phyloP scores from a whole-genome alignment of 2,797 vertebrate genomes.

The Falco novaeseelandiae region DNA sequence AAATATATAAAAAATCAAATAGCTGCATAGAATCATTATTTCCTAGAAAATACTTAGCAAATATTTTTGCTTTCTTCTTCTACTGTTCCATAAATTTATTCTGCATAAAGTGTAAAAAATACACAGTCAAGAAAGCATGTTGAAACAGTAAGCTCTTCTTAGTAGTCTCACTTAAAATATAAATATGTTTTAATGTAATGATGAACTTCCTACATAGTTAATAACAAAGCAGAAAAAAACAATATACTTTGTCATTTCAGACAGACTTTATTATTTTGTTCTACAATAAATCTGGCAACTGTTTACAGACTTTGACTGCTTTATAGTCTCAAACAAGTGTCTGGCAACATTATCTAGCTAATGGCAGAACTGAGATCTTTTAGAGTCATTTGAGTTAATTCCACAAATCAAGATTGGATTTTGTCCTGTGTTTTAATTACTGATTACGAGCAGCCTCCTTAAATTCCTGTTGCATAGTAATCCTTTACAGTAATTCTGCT shows the following conservation, averaged over 20 bases:
- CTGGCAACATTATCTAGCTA: constrained; percentile 14
- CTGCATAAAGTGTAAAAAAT: neutral
- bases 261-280: constrained; percentile 27
- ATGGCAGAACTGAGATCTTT: constrained; percentile 5
- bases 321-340: neutral
- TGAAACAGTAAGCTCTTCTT: neutral
- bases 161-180: neutral
- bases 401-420: neutral
- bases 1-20: neutral
- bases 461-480: neutral
- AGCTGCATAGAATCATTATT: neutral
- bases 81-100: neutral
- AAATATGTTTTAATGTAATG: neutral
- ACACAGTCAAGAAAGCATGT: neutral
- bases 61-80: neutral
- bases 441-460: neutral
- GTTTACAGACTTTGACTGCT: neutral
- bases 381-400: constrained; percentile 4
- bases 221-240: constrained; percentile 4
- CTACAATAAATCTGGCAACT: neutral
- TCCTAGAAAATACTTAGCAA: neutral
- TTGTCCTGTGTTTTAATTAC: constrained; percentile 9
- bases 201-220: neutral
- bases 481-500: constrained; percentile 22
- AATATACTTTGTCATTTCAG: neutral